Percentiles rank a stretch among this genome's conserved stretches.
These are phyloP conservation scores for Frankliniella fusca DNA, from an alignment of 2,888 invertebrate species.

Conservation along the genomic window DNA sequence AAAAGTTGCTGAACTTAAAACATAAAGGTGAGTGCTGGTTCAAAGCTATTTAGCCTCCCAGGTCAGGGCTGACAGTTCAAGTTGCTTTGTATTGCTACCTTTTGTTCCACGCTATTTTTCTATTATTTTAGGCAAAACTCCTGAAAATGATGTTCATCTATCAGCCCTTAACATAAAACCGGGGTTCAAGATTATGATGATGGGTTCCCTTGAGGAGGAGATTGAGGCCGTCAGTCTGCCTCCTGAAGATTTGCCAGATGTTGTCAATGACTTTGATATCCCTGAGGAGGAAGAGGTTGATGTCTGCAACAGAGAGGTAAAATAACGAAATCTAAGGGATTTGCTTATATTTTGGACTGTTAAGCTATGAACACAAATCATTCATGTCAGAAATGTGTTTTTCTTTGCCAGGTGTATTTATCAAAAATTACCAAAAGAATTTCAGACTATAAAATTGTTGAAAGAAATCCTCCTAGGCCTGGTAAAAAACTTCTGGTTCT, in stretches of 20 bases:
- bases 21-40: constrained; percentile 66
- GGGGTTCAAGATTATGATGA: constrained; percentile 92
- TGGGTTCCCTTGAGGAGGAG: constrained; percentile 90
- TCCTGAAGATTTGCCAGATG: constrained; percentile 77
- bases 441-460: constrained; percentile 65
- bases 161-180: constrained; percentile 73
- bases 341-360: constrained; percentile 8
- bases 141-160: constrained; percentile 73
- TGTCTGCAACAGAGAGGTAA: constrained; percentile 59
- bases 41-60: constrained; percentile 28
- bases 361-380: background rate
- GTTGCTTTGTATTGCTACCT: background rate
- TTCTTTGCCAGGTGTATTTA: constrained; percentile 56
- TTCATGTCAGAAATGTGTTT: background rate
- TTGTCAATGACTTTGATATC: constrained; percentile 88
- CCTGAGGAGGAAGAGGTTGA: constrained; percentile 75
- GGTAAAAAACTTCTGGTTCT: constrained; percentile 87
- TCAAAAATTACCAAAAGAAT: constrained; percentile 80
- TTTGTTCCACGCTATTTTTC: background rate
- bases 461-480: constrained; percentile 56
- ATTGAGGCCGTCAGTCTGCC: constrained; percentile 77
- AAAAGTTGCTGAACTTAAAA: constrained; percentile 89
- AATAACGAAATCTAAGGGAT: background rate
- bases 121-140: constrained; percentile 66
- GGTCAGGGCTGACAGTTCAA: background rate